Evolutionary conservation across 2,888 invertebrate genomes (phyloP), one percentile per base, ranked within the genome.

Genomic region (Sminthurides aquaticus): DNA sequence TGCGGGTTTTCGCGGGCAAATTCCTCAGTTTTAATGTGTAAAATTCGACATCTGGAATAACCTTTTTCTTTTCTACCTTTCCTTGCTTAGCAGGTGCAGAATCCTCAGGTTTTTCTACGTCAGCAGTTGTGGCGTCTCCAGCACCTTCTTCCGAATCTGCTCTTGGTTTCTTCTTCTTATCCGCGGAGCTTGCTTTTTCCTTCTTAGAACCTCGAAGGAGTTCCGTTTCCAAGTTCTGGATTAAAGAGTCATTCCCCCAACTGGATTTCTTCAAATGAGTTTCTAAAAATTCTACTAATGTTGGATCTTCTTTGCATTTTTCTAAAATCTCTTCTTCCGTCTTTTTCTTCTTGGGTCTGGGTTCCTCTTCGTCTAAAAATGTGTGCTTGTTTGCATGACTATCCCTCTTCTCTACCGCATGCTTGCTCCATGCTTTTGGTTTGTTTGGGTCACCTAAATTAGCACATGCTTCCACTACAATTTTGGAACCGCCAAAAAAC

Each of bases 361-460:
- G 69, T 49, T 67, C 68, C 15, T 72, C 70, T 75, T 80, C 76
- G 72, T 80, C 78, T 74, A 82, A 80, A 26, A 81, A 75, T 54
- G 58, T 62, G 52, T 11, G 34, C 25, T 29, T 60, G 54, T 22
- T 27, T 48, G 67, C 63, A 11, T 56, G 22, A n/a, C 58, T 58
- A 67, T 68, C 57, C 65, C 60, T 64, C 65, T 60, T 67, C 69
- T 68, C 69, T 64, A 57, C 52, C 0, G 93, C 85, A 81, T 95
- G 88, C 81, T 93, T 94, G 78, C 94, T 96, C 94, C 95, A 95
- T 0, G 95, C 85, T 79, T 90, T 85, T 1, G 93, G 91, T 78
- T 95, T 95, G 60, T 82, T 82, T 52, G 84, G 77, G 76, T 85
- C 85, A 75, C 76, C 73, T 57, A 83, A 78, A 67, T 79, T 78